A percentile compares a stretch with the other conserved stretches of the same genome.
Conservation (phyloP, 2,888 invertebrate genomes). For the Hololepta plana region DNA sequence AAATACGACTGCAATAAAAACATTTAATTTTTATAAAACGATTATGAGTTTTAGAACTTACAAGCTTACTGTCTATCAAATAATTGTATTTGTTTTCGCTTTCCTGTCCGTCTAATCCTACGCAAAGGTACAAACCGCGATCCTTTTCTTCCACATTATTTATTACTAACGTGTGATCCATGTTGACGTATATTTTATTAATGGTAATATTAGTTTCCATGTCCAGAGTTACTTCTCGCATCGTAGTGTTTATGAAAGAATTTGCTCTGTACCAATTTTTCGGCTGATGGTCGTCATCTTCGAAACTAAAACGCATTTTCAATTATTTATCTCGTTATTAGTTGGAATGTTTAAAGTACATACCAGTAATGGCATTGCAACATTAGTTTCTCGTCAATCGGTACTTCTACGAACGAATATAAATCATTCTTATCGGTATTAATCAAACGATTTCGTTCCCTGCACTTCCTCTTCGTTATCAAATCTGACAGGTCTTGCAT, state of each 20-base stretch:
- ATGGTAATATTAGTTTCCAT: constrained; percentile 28
- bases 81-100: constrained; percentile 29
- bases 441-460: constrained; percentile 27
- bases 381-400: constrained; percentile 23
- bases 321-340: constrained; percentile 2
- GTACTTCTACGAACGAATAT: constrained; percentile 28
- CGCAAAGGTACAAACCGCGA: constrained; percentile 32
- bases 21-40: neutral
- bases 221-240: constrained; percentile 27
- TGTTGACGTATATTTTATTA: constrained; percentile 27
- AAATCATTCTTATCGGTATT: constrained; percentile 27
- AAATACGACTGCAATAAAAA: constrained; percentile 9
- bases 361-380: constrained; percentile 34
- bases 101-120: constrained; percentile 24
- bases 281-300: constrained; percentile 23
- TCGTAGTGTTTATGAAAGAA: constrained; percentile 16
- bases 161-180: constrained; percentile 29
- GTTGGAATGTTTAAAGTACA: constrained; percentile 6
- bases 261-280: constrained; percentile 34
- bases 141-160: constrained; percentile 24
- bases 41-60: no score
- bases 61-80: constrained; percentile 28
- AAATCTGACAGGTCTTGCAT: constrained; percentile 10
- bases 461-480: constrained; percentile 22
- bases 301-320: constrained; percentile 15